Percentiles rank a stretch among this genome's conserved stretches.
phyloP scores from a whole-genome alignment of 2,113 vertebrate genomes.

The Brevimyrus niger region DNA sequence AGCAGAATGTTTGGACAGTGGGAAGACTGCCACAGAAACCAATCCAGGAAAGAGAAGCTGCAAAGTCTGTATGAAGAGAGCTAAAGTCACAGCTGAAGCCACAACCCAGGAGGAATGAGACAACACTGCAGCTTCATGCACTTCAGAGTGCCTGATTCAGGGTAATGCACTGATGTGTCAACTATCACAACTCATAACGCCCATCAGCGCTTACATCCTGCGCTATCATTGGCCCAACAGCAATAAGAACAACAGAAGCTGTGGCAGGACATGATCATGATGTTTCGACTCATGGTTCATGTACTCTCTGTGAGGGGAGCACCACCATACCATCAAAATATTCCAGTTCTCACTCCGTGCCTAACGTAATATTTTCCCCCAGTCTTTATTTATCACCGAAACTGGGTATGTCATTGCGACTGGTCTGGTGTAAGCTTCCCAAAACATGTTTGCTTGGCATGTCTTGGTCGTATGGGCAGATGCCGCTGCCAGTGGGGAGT shows the following conservation, averaged over 20 bases:
- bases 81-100: background rate
- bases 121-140: background rate
- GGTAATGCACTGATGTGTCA: background rate
- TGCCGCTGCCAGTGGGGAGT: background rate
- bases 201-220: background rate
- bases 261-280: background rate
- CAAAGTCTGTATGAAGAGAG: background rate
- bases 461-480: background rate
- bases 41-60: background rate
- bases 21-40: background rate
- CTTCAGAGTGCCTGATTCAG: background rate
- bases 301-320: background rate
- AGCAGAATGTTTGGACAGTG: background rate
- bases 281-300: background rate
- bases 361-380: background rate
- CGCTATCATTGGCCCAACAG: background rate
- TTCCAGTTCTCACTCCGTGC: background rate
- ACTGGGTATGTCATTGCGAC: background rate
- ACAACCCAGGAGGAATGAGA: background rate
- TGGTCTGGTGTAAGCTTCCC: background rate
- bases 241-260: background rate
- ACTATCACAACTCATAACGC: background rate
- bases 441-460: background rate
- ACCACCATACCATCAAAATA: background rate
- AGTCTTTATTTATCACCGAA: background rate